These are phyloP conservation scores for Tachina fera DNA, from an alignment of 2,888 invertebrate species.

Conservation along the genomic window DNA sequence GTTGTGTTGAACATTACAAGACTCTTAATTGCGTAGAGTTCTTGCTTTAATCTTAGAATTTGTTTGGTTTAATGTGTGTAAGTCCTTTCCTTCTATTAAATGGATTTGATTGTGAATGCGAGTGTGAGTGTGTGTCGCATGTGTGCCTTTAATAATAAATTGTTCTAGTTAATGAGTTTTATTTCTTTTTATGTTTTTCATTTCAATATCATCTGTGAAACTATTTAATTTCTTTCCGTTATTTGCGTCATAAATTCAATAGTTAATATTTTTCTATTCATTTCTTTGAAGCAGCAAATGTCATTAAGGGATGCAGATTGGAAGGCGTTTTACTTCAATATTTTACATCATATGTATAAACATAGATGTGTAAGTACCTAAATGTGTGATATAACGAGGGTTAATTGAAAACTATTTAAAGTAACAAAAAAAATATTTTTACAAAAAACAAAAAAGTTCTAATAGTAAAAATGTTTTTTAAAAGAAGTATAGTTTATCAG, in stretches of 20 bases:
- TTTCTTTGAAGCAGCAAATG: background rate
- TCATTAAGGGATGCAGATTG: background rate
- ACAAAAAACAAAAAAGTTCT: no score
- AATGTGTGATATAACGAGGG: no score
- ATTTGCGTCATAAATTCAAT: slow-evolving; percentile 24
- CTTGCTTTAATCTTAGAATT: slow-evolving; percentile 11
- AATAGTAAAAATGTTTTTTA: no score
- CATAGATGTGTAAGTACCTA: no score
- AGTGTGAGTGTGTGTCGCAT: background rate
- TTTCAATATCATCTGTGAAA: slow-evolving; percentile 50
- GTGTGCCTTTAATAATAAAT: slow-evolving; percentile 60
- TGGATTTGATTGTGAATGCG: no score
- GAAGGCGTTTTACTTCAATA: no score
- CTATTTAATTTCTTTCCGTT: slow-evolving; percentile 33
- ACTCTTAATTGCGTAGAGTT: slow-evolving; percentile 31
- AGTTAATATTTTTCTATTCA: slow-evolving; percentile 16
- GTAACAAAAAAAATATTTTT: no score
- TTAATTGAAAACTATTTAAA: no score
- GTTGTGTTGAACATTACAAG: slow-evolving; percentile 35
- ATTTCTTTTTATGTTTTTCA: slow-evolving; percentile 51
- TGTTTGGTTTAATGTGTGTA: background rate
- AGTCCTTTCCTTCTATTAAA: slow-evolving; percentile 10
- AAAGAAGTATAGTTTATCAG: no score
- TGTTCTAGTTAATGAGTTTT: slow-evolving; percentile 66
- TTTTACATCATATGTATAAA: no score